Evolutionary conservation across 2,888 invertebrate species (phyloP), one percentile per base, ranked within the genome.

Genomic region (Petrolisthes cinctipes): DNA sequence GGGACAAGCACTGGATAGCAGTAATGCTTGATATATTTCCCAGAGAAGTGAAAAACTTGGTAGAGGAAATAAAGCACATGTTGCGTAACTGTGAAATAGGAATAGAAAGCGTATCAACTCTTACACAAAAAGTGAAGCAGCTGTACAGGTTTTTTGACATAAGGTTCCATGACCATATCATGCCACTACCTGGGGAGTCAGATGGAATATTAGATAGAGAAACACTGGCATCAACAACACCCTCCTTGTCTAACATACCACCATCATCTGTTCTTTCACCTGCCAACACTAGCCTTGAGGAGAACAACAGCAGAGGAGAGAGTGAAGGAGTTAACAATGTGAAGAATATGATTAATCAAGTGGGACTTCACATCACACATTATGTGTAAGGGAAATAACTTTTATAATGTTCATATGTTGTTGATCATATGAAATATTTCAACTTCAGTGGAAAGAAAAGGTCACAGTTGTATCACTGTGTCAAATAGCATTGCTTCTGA

Each of bases 1-100:
- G 95, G 91, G 93, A 94, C 85, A 94, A 94, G 91, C 95, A 95
- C 92, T 95, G 95, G 95, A 92, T 93, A 9, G 94, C 94, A 0
- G 94, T 95, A 14, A 95, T 95, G 78, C 82, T 23, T 6, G 90
- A 90, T 61, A 86, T 61, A 54, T 90, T 89, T 71, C 82, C 86
- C 5, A 54, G 53, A 11, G 37, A 79, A 4, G 51, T 90, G 20
- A 78, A 85, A 80, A 57, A 80, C 6, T 81, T 88, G 51, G 3
- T 88, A 20, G 61, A 20, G 17, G 37, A 84, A n/a, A 81, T 88
- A 23, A 51, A 51, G 11, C 2, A 14, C 4, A 56, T 51, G 4
- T 23, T 73, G 17, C 53, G 37, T 23, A 37, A 57, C 2, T 56
- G 23, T 14, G 37, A 51, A 9, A 86, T 37, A 9, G 83, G 75